Conservation (phyloP, 2,113 vertebrate species). For the Colinus virginianus region DNA sequence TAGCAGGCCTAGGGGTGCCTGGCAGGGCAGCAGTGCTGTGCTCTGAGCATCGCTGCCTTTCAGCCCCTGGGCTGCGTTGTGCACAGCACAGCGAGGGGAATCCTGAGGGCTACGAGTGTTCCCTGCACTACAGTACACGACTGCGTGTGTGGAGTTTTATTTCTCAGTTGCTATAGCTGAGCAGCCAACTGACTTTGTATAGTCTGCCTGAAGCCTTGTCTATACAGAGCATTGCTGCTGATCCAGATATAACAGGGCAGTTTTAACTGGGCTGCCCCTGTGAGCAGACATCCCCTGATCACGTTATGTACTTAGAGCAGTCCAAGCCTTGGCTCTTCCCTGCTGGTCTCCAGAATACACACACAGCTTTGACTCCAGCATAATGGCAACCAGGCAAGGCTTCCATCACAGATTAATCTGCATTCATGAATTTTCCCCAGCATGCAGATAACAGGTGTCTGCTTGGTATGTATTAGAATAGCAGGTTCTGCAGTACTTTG, state of each 20-base stretch:
- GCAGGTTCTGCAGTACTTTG: not conserved
- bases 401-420: not conserved
- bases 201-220: not conserved
- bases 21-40: not conserved
- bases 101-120: accelerated
- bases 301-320: not conserved
- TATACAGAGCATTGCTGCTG: not conserved
- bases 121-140: not conserved
- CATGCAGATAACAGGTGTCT: not conserved
- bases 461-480: not conserved
- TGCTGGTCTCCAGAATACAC: not conserved
- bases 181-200: not conserved
- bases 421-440: not conserved
- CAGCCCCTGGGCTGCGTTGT: not conserved
- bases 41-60: not conserved
- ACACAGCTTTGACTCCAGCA: not conserved
- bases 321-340: not conserved
- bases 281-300: not conserved
- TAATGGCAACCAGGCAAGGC: not conserved
- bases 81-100: not conserved
- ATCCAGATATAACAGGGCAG: not conserved
- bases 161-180: not conserved
- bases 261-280: not conserved
- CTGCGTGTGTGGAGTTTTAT: not conserved
- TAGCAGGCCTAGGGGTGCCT: not conserved